Conservation (phyloP, 2,113 vertebrate species). For the Balaenoptera acutorostrata region DNA sequence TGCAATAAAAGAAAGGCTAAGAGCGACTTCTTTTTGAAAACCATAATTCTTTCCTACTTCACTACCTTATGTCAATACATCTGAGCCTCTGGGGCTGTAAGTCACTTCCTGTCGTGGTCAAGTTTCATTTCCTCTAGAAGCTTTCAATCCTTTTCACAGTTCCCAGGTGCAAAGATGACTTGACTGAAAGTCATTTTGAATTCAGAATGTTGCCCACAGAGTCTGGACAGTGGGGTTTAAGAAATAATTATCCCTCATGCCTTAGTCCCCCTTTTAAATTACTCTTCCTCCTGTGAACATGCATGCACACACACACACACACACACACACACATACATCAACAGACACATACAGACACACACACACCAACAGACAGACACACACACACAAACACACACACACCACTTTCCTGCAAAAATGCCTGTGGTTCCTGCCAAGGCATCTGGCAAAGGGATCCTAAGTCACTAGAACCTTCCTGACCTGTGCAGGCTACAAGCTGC, state of each 20-base stretch:
- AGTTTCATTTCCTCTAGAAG: conserved; percentile 71
- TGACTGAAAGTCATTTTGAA: conserved; percentile 65
- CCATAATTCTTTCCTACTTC: conserved; percentile 64
- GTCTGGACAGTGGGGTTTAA: conserved; percentile 63
- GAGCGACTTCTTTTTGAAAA: conserved; percentile 70
- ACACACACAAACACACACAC: conserved; percentile 13
- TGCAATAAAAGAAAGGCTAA: conserved; percentile 67
- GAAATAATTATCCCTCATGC: conserved; percentile 63
- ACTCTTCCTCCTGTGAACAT: neutral
- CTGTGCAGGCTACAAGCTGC: conserved; percentile 54
- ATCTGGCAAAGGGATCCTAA: conserved; percentile 64
- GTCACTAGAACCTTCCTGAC: conserved; percentile 72
- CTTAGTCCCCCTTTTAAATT: conserved; percentile 26
- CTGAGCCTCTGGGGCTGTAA: conserved; percentile 60
- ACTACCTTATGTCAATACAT: conserved; percentile 62
- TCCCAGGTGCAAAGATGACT: conserved; percentile 68
- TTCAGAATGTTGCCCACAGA: conserved; percentile 67
- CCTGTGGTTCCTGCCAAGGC: conserved; percentile 49
- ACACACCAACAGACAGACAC: neutral
- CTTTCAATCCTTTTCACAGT: conserved; percentile 47
- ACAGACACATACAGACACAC: neutral
- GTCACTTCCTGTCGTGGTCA: conserved; percentile 65
- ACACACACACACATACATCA: neutral
- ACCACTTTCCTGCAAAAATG: conserved; percentile 59
- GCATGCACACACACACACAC: neutral